Evolutionary conservation across 2,113 vertebrate species (phyloP).

Genomic region (Calyptommatus sinebrachiatus): DNA sequence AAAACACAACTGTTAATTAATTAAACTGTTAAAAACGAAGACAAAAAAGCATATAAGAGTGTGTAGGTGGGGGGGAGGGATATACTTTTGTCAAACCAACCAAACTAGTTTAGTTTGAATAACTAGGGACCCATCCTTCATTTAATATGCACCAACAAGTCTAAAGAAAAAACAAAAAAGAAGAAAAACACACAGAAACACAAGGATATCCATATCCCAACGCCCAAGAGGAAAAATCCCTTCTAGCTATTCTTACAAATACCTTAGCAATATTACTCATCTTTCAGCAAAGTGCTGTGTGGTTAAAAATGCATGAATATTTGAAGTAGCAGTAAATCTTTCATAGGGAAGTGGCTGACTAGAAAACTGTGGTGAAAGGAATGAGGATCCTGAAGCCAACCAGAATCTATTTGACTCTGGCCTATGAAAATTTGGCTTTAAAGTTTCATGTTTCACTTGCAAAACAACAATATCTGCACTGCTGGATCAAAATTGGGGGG

Average conservation of each 20-base stretch:
- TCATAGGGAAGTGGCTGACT: slow-evolving; percentile 24
- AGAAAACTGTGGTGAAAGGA: slow-evolving; percentile 22
- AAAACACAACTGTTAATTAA: not conserved
- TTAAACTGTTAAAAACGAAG: not conserved
- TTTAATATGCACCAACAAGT: slow-evolving; percentile 61
- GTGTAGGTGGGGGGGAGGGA: not conserved
- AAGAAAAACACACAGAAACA: slow-evolving; percentile 1
- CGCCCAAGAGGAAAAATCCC: slow-evolving; percentile 54
- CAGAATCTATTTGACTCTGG: not conserved
- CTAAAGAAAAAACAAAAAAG: slow-evolving; percentile 51
- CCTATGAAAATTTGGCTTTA: not conserved
- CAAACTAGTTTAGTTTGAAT: slow-evolving; percentile 33
- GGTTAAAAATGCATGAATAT: slow-evolving; percentile 42
- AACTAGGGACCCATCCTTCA: slow-evolving; percentile 54
- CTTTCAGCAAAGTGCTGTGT: not conserved
- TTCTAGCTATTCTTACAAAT: slow-evolving; percentile 56
- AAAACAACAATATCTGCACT: not conserved
- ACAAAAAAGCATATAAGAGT: fast-evolving
- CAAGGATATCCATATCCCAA: slow-evolving; percentile 16
- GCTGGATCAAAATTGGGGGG: not conserved
- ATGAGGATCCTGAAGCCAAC: not conserved
- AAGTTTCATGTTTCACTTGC: not conserved
- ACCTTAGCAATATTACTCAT: slow-evolving; percentile 21
- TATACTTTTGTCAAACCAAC: slow-evolving; percentile 22
- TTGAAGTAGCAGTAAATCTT: slow-evolving; percentile 50